Base-by-base conservation (phyloP, 2,888 invertebrate species). In the Diaprepes abbreviatus region DNA sequence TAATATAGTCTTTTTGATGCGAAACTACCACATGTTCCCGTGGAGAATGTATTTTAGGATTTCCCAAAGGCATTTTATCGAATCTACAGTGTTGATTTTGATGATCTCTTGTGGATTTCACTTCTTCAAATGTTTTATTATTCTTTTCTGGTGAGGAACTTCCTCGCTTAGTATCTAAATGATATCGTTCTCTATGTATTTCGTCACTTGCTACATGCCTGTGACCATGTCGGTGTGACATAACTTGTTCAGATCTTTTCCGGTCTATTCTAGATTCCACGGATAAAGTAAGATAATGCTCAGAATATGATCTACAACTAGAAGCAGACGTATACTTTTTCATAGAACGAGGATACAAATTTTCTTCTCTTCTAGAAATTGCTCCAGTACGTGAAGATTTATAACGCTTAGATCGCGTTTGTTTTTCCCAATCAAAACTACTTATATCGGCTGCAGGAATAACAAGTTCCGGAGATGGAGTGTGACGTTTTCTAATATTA, bases 301-400 rank as follows among this genome's bases (percentile, higher is more conserved):
- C 63, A 17, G 54, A 63, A 31, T 5, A 54, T 7, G 54, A 21
- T 21, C 9, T 40, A 31, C 62, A 62, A 28, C 40, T 54, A 3
- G 52, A 40, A 10, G 17, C 31, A 7, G 63, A 43, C 1, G 52
- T 63, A 17, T 48, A 24, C n/a, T 36, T 52, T 5, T 10, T 28
- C 24, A 63, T 3, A 12, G 31, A 33, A 7, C 21, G 10, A 21
- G 3, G 5, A 9, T 3, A 4, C 0, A 14, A 14, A 24, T 16
- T 1, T 17, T 36, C 14, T 35, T 43, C 31, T 2, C 19, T 62
- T 10, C 2, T 35, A 3, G 21, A 12, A 19, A 33, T 19, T 1
- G 5, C 31, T 12, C 9, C 7, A 2, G 24, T 28, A 17, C 28
- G 33, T 7, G 52, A 21, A 14, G 14, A 38, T 52, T 24, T 52